Percentiles rank a stretch among this genome's conserved stretches.
These are phyloP conservation scores for Parauchenoglanis ngamensis DNA, from an alignment of 2,797 vertebrate species.

Conservation along the genomic window DNA sequence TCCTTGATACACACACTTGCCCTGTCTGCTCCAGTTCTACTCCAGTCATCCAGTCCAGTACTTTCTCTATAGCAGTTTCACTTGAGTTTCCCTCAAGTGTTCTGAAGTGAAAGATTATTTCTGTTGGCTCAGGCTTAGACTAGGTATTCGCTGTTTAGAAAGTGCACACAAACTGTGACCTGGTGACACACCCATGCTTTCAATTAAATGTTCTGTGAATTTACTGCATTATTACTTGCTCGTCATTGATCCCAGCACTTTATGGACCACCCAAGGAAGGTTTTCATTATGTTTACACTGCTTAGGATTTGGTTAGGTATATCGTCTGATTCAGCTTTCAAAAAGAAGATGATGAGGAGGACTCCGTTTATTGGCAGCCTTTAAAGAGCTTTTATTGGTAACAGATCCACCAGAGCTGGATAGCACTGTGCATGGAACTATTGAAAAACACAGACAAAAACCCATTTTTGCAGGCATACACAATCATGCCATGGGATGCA, in stretches of 20 bases:
- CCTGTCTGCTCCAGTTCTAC: background rate
- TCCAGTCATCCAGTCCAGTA: background rate
- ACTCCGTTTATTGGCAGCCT: background rate
- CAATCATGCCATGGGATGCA: background rate
- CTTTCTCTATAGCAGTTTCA: background rate
- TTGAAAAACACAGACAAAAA: background rate
- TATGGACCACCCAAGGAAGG: background rate
- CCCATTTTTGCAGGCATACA: background rate
- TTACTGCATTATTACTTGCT: background rate
- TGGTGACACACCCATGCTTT: background rate
- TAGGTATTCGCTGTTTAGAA: background rate
- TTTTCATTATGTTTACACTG: background rate
- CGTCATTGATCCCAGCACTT: too few species aligned
- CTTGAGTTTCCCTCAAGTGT: background rate
- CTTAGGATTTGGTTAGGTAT: background rate
- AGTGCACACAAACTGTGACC: background rate
- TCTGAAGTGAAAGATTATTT: background rate
- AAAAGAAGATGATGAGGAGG: background rate
- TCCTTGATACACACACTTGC: slow-evolving; percentile 25
- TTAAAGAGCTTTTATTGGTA: background rate
- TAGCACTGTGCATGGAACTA: background rate
- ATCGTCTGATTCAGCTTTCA: background rate
- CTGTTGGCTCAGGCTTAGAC: background rate
- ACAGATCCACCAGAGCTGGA: too few species aligned
- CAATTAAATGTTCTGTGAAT: background rate